Evolutionary conservation across 2,113 vertebrate species (phyloP).

Genomic region (Semicossyphus pulcher): DNA sequence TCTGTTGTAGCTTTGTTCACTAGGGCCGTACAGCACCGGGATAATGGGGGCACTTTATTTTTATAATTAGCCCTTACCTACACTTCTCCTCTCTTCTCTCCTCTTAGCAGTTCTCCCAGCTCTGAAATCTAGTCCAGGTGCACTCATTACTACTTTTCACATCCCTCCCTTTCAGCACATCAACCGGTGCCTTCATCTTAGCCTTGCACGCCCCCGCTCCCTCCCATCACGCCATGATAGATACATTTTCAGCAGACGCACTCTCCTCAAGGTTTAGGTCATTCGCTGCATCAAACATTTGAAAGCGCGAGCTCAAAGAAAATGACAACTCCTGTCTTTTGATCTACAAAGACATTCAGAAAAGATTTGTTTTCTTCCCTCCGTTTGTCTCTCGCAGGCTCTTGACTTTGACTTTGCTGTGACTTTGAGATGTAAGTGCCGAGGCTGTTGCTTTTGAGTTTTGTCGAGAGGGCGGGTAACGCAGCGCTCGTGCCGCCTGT

Average conservation of each 20-base stretch:
- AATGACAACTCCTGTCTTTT: constrained; percentile 74
- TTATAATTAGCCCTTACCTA: constrained; percentile 79
- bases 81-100: constrained; percentile 61
- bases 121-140: constrained; percentile 66
- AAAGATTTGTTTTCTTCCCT: constrained; percentile 69
- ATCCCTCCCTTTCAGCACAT: constrained; percentile 53
- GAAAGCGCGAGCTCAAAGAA: constrained; percentile 69
- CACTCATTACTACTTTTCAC: constrained; percentile 51
- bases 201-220: constrained; percentile 49
- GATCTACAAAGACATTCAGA: constrained; percentile 78
- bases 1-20: constrained; percentile 77
- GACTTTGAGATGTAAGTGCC: constrained; percentile 73
- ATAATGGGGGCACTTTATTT: constrained; percentile 78
- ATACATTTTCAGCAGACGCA: constrained; percentile 63
- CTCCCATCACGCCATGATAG: constrained; percentile 48
- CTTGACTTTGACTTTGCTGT: constrained; percentile 75
- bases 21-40: constrained; percentile 55
- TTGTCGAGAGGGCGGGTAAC: constrained; percentile 45
- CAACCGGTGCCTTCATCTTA: constrained; percentile 57
- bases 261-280: constrained; percentile 77
- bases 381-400: constrained; percentile 57
- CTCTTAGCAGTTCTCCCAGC: constrained; percentile 52
- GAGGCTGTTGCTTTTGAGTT: constrained; percentile 62
- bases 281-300: constrained; percentile 74
- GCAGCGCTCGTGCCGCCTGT: constrained; percentile 49